These are phyloP conservation scores for Drosophila neocordata DNA, from an alignment of 1,140 invertebrate genomes.

Conservation along the genomic window DNA sequence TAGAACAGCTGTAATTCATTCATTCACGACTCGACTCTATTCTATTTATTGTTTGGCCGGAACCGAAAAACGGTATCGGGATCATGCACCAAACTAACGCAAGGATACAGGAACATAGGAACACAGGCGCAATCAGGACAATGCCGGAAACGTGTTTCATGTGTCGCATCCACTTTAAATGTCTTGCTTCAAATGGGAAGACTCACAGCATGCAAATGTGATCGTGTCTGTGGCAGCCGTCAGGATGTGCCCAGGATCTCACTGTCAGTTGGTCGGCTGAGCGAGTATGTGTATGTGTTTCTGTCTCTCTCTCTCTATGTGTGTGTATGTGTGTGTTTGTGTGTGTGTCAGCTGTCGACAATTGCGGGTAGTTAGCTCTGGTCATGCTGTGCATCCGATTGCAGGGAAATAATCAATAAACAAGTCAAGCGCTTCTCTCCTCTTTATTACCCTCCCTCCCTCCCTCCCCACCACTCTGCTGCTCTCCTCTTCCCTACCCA, in stretches of 20 bases:
- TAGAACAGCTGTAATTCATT: slow-evolving; percentile 50
- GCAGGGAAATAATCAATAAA: slow-evolving; percentile 10
- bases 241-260: slow-evolving; percentile 31
- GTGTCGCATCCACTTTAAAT: slow-evolving; percentile 19
- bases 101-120: background rate
- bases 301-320: too few relatives aligned
- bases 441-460: background rate
- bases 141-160: slow-evolving; percentile 53
- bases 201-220: slow-evolving; percentile 14
- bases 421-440: slow-evolving; percentile 2
- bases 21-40: slow-evolving; percentile 15
- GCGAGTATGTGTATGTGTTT: background rate
- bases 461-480: background rate
- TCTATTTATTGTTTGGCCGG: slow-evolving; percentile 34
- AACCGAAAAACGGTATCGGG: slow-evolving; percentile 11
- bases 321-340: background rate
- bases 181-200: background rate
- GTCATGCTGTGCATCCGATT: slow-evolving; percentile 8
- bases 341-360: slow-evolving; percentile 16
- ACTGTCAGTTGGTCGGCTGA: background rate
- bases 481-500: background rate
- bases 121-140: slow-evolving; percentile 1
- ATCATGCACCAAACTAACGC: too few relatives aligned
- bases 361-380: slow-evolving; percentile 9
- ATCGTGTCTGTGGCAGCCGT: background rate